phyloP scores from a whole-genome alignment of 2,113 vertebrate genomes.

The Ammodytes dubius region DNA sequence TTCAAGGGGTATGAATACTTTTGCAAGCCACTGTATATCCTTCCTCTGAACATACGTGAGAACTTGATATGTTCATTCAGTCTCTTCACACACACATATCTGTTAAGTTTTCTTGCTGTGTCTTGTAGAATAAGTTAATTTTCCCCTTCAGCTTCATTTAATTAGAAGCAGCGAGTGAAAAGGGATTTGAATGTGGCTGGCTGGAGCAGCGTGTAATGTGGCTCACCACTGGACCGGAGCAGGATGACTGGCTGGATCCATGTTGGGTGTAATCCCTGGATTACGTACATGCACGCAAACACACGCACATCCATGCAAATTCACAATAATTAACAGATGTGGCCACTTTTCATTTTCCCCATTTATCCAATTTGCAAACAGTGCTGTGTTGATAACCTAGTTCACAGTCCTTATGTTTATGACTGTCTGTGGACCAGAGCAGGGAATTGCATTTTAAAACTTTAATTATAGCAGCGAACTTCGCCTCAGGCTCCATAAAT shows the following conservation, averaged over 20 bases:
- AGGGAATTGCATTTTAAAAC: too few species aligned
- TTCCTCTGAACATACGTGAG: slow-evolving; percentile 42
- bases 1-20: too few species aligned
- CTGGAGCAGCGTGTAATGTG: slow-evolving; percentile 66
- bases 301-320: slow-evolving; percentile 16
- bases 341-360: neutral
- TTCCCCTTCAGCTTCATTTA: slow-evolving; percentile 75
- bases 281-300: slow-evolving; percentile 54
- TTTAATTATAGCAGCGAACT: too few species aligned
- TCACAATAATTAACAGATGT: slow-evolving; percentile 32
- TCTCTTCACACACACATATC: slow-evolving; percentile 19
- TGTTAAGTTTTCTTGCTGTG: slow-evolving; percentile 49
- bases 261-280: slow-evolving; percentile 63
- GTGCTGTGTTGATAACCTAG: neutral
- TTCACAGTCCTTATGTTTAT: neutral
- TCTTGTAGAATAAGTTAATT: slow-evolving; percentile 60
- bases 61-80: slow-evolving; percentile 30
- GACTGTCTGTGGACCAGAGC: too few species aligned
- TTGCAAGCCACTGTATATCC: neutral
- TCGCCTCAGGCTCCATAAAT: too few species aligned
- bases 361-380: slow-evolving; percentile 26
- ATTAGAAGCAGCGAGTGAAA: slow-evolving; percentile 78
- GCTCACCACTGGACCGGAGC: slow-evolving; percentile 58
- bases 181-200: slow-evolving; percentile 73
- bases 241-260: slow-evolving; percentile 61